Conservation (phyloP, 2,888 invertebrate genomes). For the Himalopsyche anomala region DNA sequence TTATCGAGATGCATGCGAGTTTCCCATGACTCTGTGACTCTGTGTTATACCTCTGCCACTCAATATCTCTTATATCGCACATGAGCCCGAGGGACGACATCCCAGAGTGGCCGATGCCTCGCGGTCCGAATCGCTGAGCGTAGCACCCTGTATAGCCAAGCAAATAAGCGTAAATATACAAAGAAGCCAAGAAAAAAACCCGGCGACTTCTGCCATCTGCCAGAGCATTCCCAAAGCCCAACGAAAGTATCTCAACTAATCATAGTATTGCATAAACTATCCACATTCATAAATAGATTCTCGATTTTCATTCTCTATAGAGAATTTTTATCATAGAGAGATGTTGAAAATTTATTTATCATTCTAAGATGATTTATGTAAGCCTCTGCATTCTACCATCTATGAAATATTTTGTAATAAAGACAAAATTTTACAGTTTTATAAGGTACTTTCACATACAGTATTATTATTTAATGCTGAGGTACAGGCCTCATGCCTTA, state of each 20-base stretch:
- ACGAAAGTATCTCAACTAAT: neutral
- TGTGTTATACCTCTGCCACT: slow-evolving; percentile 82
- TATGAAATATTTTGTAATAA: too few species aligned
- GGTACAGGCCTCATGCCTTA: too few species aligned
- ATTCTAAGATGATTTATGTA: too few species aligned
- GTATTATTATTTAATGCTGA: too few species aligned
- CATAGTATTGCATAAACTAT: neutral
- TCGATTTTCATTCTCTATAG: too few species aligned
- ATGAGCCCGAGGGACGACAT: slow-evolving; percentile 89
- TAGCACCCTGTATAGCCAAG: slow-evolving; percentile 86
- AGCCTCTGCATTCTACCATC: too few species aligned
- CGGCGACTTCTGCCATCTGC: slow-evolving; percentile 17
- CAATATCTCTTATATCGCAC: slow-evolving; percentile 88
- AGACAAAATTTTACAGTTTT: too few species aligned
- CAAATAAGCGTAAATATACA: slow-evolving; percentile 61
- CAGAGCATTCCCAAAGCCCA: slow-evolving; percentile 19
- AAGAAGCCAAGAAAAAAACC: slow-evolving; percentile 40
- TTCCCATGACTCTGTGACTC: neutral
- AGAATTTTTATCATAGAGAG: too few species aligned
- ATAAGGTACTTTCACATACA: too few species aligned
- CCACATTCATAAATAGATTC: neutral
- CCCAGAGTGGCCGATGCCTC: slow-evolving; percentile 95
- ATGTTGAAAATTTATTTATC: too few species aligned
- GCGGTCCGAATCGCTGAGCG: slow-evolving; percentile 95
- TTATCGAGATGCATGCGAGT: slow-evolving; percentile 20